A percentile compares a stretch with the other conserved stretches of the same genome.
Evolutionary conservation across 2,113 vertebrate species (phyloP).

Genomic region (Misgurnus mizolepis): DNA sequence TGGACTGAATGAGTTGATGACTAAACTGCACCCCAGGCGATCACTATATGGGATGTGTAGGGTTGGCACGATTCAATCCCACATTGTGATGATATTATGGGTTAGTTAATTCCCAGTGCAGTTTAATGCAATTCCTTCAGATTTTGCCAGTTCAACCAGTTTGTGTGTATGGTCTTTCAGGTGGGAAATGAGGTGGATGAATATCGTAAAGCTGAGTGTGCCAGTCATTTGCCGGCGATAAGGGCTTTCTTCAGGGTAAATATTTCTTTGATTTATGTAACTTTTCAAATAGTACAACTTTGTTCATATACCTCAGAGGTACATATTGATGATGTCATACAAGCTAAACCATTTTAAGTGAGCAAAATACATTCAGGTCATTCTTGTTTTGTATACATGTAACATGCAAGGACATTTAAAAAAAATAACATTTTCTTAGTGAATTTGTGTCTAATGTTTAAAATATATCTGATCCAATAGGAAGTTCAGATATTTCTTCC

Average conservation of each 20-base stretch:
- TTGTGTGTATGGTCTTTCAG: slow-evolving; percentile 46
- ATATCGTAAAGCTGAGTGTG: slow-evolving; percentile 47
- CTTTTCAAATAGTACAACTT: too few relatives aligned
- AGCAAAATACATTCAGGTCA: too few relatives aligned
- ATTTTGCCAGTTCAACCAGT: background rate
- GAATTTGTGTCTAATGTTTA: background rate
- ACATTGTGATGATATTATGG: slow-evolving; percentile 67
- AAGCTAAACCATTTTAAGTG: too few relatives aligned
- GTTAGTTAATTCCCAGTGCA: slow-evolving; percentile 55
- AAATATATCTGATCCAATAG: slow-evolving; percentile 27
- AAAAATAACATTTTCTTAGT: too few relatives aligned
- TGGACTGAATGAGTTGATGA: slow-evolving; percentile 62
- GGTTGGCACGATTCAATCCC: slow-evolving; percentile 42
- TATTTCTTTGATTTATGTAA: background rate
- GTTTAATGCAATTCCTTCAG: background rate
- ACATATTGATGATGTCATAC: too few relatives aligned
- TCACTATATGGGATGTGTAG: slow-evolving; percentile 71
- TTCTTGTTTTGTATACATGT: too few relatives aligned
- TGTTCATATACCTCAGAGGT: too few relatives aligned
- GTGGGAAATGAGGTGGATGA: slow-evolving; percentile 65
- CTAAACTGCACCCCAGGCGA: slow-evolving; percentile 52
- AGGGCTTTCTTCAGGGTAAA: slow-evolving; percentile 69
- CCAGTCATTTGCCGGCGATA: slow-evolving; percentile 63
- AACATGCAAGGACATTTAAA: too few relatives aligned
- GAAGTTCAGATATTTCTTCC: slow-evolving; percentile 56